phyloP scores from a whole-genome alignment of 2,797 vertebrate genomes.

The Hyperoplus immaculatus region DNA sequence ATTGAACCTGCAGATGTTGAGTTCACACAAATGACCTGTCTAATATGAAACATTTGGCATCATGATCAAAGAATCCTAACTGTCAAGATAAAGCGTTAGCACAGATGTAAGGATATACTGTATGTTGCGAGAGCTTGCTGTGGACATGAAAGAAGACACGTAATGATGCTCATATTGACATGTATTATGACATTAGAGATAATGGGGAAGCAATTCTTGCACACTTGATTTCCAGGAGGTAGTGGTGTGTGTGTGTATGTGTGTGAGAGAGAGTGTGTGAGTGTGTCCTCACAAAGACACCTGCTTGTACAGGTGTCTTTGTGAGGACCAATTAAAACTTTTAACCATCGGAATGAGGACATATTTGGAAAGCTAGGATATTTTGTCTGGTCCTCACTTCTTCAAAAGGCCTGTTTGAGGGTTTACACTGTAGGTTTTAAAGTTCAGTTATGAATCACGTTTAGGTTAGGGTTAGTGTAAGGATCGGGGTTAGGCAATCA shows the following conservation, averaged over 20 bases:
- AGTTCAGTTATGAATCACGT: too few species aligned
- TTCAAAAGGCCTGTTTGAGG: too few species aligned
- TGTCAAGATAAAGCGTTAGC: slow-evolving; percentile 3
- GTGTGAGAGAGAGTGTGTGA: background rate
- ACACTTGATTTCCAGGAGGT: background rate
- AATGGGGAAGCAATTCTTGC: slow-evolving; percentile 1
- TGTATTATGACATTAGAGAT: slow-evolving; percentile 3
- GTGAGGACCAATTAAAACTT: too few species aligned
- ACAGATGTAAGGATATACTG: slow-evolving; percentile 1
- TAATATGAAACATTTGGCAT: slow-evolving; percentile 21
- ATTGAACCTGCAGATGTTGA: slow-evolving; percentile 31
- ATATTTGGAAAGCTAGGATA: too few species aligned
- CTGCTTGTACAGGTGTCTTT: too few species aligned
- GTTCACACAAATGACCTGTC: slow-evolving; percentile 22
- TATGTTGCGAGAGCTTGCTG: background rate
- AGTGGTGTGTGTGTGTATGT: slow-evolving; percentile 11
- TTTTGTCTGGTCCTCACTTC: too few species aligned
- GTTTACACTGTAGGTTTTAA: too few species aligned
- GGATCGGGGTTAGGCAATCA: too few species aligned
- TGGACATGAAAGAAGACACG: background rate
- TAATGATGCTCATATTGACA: background rate
- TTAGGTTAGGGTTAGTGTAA: too few species aligned
- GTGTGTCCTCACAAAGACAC: too few species aligned
- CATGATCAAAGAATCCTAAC: slow-evolving; percentile 11
- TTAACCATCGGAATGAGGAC: too few species aligned